phyloP scores from a whole-genome alignment of 2,113 vertebrate genomes.

The Picathartes gymnocephalus region DNA sequence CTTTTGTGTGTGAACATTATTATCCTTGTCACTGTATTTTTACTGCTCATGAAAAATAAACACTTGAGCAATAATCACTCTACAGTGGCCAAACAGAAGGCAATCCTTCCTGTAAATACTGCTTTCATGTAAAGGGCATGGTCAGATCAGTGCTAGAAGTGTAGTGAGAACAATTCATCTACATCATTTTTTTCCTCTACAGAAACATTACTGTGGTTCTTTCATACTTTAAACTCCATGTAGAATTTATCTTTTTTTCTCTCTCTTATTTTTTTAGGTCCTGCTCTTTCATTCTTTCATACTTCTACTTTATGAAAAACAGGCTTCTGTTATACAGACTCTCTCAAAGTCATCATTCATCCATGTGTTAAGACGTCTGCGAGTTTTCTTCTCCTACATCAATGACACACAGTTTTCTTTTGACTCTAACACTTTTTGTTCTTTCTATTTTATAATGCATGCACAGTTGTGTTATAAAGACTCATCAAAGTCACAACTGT shows the following conservation, averaged over 20 bases:
- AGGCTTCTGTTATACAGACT: conserved; percentile 11
- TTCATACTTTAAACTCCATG: not conserved
- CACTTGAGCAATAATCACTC: conserved; percentile 29
- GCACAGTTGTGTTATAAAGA: conserved; percentile 44
- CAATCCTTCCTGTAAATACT: conserved; percentile 27
- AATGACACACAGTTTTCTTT: conserved; percentile 33
- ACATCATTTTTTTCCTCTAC: not conserved
- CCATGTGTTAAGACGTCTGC: not conserved
- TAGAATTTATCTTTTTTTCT: not conserved
- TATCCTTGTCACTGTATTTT: not conserved
- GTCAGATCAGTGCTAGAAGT: not conserved
- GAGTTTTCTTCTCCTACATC: conserved; percentile 27
- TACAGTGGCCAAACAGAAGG: not conserved
- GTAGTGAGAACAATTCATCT: conserved; percentile 6
- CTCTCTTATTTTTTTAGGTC: not conserved
- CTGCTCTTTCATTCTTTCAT: not conserved
- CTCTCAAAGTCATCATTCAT: conserved; percentile 51
- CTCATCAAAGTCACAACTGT: conserved; percentile 60
- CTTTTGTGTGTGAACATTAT: not conserved
- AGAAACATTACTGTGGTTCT: not conserved
- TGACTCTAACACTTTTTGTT: conserved; percentile 31
- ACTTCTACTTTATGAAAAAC: conserved; percentile 23
- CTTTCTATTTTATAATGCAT: conserved; percentile 51
- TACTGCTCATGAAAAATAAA: conserved; percentile 22
- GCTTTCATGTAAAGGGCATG: not conserved